These are phyloP conservation scores for Ellobius talpinus DNA, from an alignment of 2,113 vertebrate genomes.

Conservation along the genomic window DNA sequence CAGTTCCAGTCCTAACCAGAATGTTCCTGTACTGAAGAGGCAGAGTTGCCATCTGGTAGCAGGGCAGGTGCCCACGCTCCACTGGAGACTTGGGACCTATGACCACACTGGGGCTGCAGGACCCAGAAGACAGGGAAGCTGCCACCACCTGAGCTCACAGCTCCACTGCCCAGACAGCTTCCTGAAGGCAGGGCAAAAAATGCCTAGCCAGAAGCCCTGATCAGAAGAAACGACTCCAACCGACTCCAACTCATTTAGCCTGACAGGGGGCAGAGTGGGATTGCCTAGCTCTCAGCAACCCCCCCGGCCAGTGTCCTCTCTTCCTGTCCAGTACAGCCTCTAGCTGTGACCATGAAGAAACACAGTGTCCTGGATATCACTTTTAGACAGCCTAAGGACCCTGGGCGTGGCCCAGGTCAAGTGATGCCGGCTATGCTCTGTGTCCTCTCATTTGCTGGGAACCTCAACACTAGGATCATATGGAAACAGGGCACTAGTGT, in stretches of 20 bases:
- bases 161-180: not conserved
- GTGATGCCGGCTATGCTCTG: not conserved
- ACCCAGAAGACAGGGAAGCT: not conserved
- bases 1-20: not conserved
- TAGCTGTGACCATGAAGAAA: not conserved
- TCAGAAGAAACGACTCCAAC: not conserved
- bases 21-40: too few relatives aligned
- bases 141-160: not conserved
- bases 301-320: not conserved
- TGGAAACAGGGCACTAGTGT: not conserved
- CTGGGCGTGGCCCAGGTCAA: too few relatives aligned
- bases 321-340: accelerated
- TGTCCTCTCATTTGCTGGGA: not conserved
- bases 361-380: too few relatives aligned
- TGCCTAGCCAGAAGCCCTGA: not conserved
- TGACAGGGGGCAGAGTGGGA: accelerated
- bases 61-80: not conserved
- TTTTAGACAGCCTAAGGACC: not conserved
- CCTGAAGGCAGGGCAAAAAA: not conserved
- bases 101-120: not conserved
- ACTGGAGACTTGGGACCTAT: not conserved
- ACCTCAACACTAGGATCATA: not conserved
- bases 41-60: not conserved
- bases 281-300: not conserved
- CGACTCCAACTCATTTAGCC: not conserved